These are phyloP conservation scores for Smittia sp. DNA, from an alignment of 2,888 invertebrate genomes.

Conservation along the genomic window DNA sequence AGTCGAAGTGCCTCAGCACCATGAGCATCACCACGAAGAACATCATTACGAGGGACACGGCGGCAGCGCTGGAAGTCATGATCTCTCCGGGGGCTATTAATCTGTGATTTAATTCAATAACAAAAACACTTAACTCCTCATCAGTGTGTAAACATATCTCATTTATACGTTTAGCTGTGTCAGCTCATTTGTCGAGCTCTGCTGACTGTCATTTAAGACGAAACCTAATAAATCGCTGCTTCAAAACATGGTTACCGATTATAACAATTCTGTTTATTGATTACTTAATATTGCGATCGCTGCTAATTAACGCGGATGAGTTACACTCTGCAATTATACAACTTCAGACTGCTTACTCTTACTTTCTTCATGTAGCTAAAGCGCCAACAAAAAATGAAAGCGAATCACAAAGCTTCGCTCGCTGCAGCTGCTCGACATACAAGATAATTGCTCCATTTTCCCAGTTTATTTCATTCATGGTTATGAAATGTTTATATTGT, in stretches of 20 bases:
- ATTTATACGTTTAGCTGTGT: not conserved
- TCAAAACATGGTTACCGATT: no score
- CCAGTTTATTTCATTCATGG: conserved; percentile 27
- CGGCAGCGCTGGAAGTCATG: conserved; percentile 43
- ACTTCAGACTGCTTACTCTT: not conserved
- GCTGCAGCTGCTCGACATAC: no score
- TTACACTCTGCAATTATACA: not conserved
- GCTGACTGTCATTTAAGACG: conserved; percentile 2
- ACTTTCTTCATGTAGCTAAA: not conserved
- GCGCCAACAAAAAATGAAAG: conserved; percentile 1
- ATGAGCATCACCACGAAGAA: not conserved
- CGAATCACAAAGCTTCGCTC: not conserved
- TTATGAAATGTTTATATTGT: conserved; percentile 29
- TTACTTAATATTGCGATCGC: no score
- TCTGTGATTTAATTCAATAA: conserved; percentile 30
- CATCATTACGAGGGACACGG: not conserved
- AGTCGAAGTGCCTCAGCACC: conserved; percentile 60
- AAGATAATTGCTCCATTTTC: not conserved
- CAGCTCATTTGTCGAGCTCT: conserved; percentile 32
- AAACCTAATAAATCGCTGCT: not conserved
- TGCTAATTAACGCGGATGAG: no score
- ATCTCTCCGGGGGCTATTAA: conserved; percentile 28
- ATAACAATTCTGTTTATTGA: no score
- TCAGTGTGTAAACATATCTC: not conserved
- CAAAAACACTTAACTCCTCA: no score